Base-by-base conservation (phyloP, 2,797 vertebrate species). In the Schizopygopsis malacanthus region DNA sequence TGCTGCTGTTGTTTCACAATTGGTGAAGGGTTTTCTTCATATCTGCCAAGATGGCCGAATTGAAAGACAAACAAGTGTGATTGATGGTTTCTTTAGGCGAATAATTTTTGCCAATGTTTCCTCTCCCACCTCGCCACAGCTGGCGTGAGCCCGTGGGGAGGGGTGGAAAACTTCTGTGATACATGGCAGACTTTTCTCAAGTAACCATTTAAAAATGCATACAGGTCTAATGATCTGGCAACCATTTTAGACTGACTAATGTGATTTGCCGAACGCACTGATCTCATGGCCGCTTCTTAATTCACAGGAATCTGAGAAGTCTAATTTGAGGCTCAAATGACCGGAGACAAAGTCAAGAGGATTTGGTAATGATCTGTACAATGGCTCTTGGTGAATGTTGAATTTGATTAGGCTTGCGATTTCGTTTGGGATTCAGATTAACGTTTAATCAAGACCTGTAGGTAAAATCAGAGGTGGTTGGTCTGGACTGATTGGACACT, bases 401-500 rank as follows among this genome's bases (percentile, higher is more conserved):
- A 70, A 89, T 89, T 87, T 89, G 87, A 90, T 91, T 93, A 90
- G 87, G 83, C 86, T 85, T 39, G 77, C 90, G 88, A 92, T 93
- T 91, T 88, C 80, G 84, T 87, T 91, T 89, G 88, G 88, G 52
- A 71, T 90, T 67, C 63, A 93, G 92, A 93, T 91, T 90, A 87
- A 91, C 37, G 87, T 88, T 54, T 92, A 93, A 95, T 94, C 94
- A 93, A 15, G 47, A 91, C 89, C 87, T 84, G 63, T 85, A 76
- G 65, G 77, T 84, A 88, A 88, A 91, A 92, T 93, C 90, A 88
- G 89, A 88, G 71, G 54, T 43, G 54, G 77, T 85, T 88, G 90
- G 92, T 92, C 90, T 91, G 87, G 88, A 92, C 85, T 93, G 92
- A 95, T 94, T 95, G 91, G 92, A 15, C 87, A 87, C 50, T 81